Evolutionary conservation across 2,888 invertebrate genomes (phyloP), one percentile per base, ranked within the genome.

Genomic region (Caenorhabditis sp.): DNA sequence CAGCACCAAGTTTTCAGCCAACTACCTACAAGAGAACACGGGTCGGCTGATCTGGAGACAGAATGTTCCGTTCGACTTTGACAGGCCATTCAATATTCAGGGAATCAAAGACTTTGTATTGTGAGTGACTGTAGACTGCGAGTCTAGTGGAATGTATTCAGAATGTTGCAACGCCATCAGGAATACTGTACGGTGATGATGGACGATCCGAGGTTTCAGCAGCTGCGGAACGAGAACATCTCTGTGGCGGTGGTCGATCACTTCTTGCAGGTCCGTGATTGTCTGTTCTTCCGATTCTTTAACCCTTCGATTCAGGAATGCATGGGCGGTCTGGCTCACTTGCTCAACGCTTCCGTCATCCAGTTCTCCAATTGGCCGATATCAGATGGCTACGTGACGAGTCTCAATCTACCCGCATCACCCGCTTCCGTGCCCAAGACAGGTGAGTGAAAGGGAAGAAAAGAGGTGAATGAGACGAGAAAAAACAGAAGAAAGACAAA

Each of bases 291-390:
- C 18, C 28, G 22, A 24, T 24, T 40, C 40, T 40, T n/a, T n/a
- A n/a, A n/a, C n/a, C n/a, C n/a, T n/a, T n/a, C n/a, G n/a, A n/a
- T n/a, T 2, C 60, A 90, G 89, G 90, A 90, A 83, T 90, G 90
- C 77, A 85, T 90, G 68, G 87, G 85, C 18, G 86, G 85, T 20
- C 71, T 88, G 6, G 85, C 88, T 15, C 84, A 87, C 55, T 78
- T 90, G 9, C 84, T 90, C 20, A 90, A 90, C 74, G 72, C 88
- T 1, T 85, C 90, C 1, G 89, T 88, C 47, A 81, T 90, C 26
- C 88, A 89, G 58, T 90, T 88, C 65, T 88, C 88, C 13, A 90
- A 90, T 64, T 90, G 90, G 90, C 90, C 90, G 2, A 85, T 90
- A 18, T 82, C 89, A n/a, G 90, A 90, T 62, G 90, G 89, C 13